phyloP scores from a whole-genome alignment of 2,888 invertebrate species.

The Callosobruchus maculatus region DNA sequence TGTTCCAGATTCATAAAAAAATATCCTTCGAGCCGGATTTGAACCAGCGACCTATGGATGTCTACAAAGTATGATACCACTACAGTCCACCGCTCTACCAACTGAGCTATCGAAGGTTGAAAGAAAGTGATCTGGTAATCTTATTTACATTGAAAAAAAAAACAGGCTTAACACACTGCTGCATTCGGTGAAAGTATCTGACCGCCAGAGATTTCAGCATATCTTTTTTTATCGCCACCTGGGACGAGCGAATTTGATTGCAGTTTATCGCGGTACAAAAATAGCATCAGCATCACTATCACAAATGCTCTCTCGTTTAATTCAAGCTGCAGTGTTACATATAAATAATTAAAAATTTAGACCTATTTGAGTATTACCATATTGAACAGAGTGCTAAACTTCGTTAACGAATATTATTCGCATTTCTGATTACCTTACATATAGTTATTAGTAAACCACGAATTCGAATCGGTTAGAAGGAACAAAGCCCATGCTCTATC shows the following conservation, averaged over 20 bases:
- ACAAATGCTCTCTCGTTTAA: too few species aligned
- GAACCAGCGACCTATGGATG: constrained; percentile 57
- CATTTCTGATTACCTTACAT: too few species aligned
- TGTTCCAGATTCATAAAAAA: constrained; percentile 4
- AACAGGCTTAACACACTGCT: background rate
- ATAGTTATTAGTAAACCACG: too few species aligned
- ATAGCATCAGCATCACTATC: too few species aligned
- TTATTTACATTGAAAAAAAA: background rate
- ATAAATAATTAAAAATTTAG: too few species aligned
- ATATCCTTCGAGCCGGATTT: constrained; percentile 41
- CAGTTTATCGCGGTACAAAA: background rate
- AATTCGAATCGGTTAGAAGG: too few species aligned
- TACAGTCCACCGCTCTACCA: constrained; percentile 43
- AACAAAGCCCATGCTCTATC: too few species aligned
- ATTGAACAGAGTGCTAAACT: too few species aligned
- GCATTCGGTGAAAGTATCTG: background rate
- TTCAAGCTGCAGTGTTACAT: too few species aligned
- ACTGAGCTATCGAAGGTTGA: constrained; percentile 42
- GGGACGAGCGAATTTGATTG: too few species aligned
- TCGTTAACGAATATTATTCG: too few species aligned
- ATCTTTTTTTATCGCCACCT: background rate
- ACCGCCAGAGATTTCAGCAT: background rate
- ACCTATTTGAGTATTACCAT: too few species aligned
- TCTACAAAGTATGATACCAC: constrained; percentile 17
- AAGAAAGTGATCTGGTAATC: background rate